Conservation (phyloP, 2,113 vertebrate genomes). For the Corydoras maculifer region DNA sequence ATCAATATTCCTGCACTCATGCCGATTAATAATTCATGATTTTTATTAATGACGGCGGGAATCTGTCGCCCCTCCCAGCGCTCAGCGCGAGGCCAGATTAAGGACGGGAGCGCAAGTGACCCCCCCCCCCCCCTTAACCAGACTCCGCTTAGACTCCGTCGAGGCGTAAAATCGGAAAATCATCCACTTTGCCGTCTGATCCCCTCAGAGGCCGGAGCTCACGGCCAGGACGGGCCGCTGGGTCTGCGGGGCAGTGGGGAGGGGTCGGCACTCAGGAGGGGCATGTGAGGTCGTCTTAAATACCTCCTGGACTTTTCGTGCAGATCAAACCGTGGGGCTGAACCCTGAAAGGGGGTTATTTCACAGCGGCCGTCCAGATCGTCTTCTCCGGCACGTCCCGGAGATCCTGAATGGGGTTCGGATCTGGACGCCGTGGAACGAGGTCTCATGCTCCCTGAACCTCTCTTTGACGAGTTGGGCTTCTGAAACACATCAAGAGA, state of each 20-base stretch:
- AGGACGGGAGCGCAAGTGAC: constrained; percentile 13
- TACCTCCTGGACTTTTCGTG: too few species aligned
- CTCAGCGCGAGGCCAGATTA: constrained; percentile 27
- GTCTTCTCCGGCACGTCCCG: too few species aligned
- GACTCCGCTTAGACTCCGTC: constrained; percentile 5
- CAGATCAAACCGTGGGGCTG: too few species aligned
- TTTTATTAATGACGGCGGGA: constrained; percentile 67
- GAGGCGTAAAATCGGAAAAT: constrained; percentile 33
- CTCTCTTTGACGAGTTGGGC: too few species aligned
- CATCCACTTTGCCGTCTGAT: constrained; percentile 29
- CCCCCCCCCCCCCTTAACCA: constrained; percentile 16
- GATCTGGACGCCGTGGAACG: too few species aligned
- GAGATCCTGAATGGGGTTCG: too few species aligned
- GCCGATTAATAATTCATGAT: constrained; percentile 67
- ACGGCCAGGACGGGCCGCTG: not conserved
- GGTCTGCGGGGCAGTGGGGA: not conserved
- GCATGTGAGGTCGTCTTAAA: too few species aligned
- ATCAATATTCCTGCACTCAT: constrained; percentile 54
- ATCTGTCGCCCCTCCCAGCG: constrained; percentile 42
- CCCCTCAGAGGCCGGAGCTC: constrained; percentile 22
- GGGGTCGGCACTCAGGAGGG: too few species aligned
- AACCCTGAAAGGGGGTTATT: too few species aligned
- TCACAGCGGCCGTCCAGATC: too few species aligned
- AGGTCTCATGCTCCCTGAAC: too few species aligned
- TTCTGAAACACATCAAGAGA: too few species aligned